Evolutionary conservation across 2,113 vertebrate genomes (phyloP).

Genomic region (Osmerus mordax): DNA sequence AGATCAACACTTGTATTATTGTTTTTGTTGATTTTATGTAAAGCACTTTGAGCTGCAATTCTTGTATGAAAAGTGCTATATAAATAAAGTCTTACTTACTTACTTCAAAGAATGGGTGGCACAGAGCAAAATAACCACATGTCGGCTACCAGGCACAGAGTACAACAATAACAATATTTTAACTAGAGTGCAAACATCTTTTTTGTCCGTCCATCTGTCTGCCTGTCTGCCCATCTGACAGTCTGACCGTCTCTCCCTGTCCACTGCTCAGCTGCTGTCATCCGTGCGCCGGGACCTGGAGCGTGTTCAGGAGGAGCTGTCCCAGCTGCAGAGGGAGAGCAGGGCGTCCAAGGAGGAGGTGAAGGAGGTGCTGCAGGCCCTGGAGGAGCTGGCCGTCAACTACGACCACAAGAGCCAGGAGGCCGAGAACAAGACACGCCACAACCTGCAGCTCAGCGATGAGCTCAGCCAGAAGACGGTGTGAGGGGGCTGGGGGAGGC

Average conservation of each 20-base stretch:
- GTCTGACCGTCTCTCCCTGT: background rate
- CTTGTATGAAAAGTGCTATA: no score
- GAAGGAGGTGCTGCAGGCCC: constrained; percentile 88
- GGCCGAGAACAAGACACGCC: constrained; percentile 78
- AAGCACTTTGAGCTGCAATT: no score
- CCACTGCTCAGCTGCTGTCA: constrained; percentile 77
- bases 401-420: constrained; percentile 93
- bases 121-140: no score
- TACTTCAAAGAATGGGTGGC: no score
- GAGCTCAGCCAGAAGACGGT: constrained; percentile 87
- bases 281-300: constrained; percentile 88
- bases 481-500: constrained; percentile 10
- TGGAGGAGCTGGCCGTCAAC: constrained; percentile 92
- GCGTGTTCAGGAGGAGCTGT: constrained; percentile 90
- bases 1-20: no score
- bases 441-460: constrained; percentile 80
- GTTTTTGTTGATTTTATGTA: no score
- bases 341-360: constrained; percentile 87
- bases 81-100: no score
- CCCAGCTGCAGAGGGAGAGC: constrained; percentile 87
- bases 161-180: no score
- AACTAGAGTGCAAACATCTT: no score
- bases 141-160: no score
- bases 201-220: background rate
- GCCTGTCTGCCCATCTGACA: background rate